Evolutionary conservation across 2,797 vertebrate species (phyloP).

Genomic region (Brachyalestes nurse): DNA sequence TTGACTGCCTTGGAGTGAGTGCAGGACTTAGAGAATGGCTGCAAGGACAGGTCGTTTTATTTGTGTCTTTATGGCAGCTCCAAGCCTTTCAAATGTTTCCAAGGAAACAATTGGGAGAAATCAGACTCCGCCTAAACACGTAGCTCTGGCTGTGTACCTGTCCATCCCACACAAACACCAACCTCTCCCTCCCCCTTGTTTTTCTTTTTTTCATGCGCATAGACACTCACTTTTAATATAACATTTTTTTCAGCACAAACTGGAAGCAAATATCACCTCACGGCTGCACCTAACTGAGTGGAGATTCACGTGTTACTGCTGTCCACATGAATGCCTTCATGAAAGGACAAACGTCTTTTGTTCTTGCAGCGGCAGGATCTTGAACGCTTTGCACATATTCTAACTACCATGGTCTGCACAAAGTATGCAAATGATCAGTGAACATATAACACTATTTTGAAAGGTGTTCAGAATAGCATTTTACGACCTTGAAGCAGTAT

Average conservation of each 20-base stretch:
- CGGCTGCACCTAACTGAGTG: neutral
- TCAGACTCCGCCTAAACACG: conserved; percentile 43
- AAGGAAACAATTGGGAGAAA: conserved; percentile 42
- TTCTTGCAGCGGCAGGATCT: no score
- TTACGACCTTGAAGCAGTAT: neutral
- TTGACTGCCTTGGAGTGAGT: neutral
- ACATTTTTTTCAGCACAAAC: neutral
- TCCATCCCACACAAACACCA: conserved; percentile 24
- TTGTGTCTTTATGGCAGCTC: conserved; percentile 6
- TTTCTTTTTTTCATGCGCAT: neutral
- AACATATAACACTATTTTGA: no score
- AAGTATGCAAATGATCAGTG: neutral
- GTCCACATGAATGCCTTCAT: neutral
- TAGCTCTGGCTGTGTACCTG: conserved; percentile 31
- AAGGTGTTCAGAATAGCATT: neutral
- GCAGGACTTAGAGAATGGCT: neutral
- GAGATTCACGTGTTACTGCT: neutral
- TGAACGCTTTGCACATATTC: no score
- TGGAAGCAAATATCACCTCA: neutral
- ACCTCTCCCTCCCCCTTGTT: conserved; percentile 11
- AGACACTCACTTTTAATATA: neutral
- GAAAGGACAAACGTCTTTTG: no score
- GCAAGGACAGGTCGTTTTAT: conserved; percentile 9
- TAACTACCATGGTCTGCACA: neutral
- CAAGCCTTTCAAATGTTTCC: conserved; percentile 29